Evolutionary conservation across 2,888 invertebrate species (phyloP).

Genomic region (Spicauda simplicius): DNA sequence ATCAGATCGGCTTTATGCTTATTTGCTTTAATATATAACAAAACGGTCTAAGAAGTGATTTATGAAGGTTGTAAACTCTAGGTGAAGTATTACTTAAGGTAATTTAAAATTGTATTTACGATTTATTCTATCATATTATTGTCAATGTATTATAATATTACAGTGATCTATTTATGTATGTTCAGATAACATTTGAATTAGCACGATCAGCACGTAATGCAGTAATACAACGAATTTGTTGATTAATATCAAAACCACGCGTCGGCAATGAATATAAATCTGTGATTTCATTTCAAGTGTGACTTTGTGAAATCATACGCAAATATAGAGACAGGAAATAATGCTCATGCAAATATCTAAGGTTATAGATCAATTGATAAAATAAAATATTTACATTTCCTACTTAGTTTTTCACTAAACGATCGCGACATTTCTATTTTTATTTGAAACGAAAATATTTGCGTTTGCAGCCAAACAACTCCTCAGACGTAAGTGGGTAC

Average conservation of each 20-base stretch:
- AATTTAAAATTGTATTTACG: too few relatives aligned
- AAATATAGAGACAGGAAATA: not conserved
- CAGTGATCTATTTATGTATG: not conserved
- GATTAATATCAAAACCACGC: slow-evolving; percentile 23
- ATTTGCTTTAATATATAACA: too few relatives aligned
- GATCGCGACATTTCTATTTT: too few relatives aligned
- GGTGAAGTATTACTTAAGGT: too few relatives aligned
- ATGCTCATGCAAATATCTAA: not conserved
- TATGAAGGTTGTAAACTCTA: too few relatives aligned
- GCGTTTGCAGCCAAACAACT: too few relatives aligned
- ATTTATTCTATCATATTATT: not conserved
- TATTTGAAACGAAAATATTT: too few relatives aligned
- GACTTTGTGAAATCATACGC: not conserved
- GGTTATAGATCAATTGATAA: not conserved
- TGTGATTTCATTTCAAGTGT: slow-evolving; percentile 17
- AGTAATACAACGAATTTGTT: slow-evolving; percentile 23
- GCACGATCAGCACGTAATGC: slow-evolving; percentile 16
- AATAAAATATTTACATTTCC: not conserved
- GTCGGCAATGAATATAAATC: slow-evolving; percentile 16
- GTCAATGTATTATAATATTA: not conserved
- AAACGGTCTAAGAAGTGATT: too few relatives aligned
- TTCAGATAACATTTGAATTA: slow-evolving; percentile 8
- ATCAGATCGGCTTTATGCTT: too few relatives aligned
- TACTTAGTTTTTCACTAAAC: too few relatives aligned
- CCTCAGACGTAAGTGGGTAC: too few relatives aligned